Evolutionary conservation across 2,888 invertebrate species (phyloP).

Genomic region (Tetragonula carbonaria): DNA sequence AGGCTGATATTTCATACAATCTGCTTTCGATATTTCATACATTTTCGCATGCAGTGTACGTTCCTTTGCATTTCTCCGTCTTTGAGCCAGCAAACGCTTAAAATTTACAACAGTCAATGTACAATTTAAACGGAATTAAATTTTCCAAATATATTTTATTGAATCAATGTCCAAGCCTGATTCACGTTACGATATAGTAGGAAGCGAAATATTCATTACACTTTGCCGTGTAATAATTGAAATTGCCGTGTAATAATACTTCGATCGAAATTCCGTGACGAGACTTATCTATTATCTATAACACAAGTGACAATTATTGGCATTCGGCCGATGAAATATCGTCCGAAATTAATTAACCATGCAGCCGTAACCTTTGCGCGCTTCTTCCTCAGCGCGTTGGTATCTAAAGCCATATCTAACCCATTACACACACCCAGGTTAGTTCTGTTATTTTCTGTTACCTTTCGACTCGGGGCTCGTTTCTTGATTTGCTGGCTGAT

Average conservation of each 20-base stretch:
- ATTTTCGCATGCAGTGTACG: no score
- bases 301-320: background rate
- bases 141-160: no score
- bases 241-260: background rate
- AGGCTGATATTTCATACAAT: no score
- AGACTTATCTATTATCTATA: background rate
- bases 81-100: no score
- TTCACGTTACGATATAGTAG: no score
- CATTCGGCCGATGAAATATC: background rate
- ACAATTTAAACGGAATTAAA: no score
- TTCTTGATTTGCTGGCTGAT: slow-evolving; percentile 55
- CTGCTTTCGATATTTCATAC: no score
- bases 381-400: slow-evolving; percentile 28
- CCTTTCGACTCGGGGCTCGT: slow-evolving; percentile 34
- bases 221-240: background rate
- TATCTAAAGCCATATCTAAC: slow-evolving; percentile 36
- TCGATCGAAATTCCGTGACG: slow-evolving; percentile 6
- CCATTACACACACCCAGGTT: slow-evolving; percentile 44
- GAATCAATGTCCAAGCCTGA: no score
- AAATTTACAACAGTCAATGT: no score
- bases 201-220: no score
- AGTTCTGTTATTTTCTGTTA: slow-evolving; percentile 39
- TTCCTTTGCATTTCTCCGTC: no score
- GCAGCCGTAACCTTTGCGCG: slow-evolving; percentile 60
- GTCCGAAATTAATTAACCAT: slow-evolving; percentile 54